These are phyloP conservation scores for Brachymystax lenok DNA, from an alignment of 2,797 vertebrate genomes.

Conservation along the genomic window DNA sequence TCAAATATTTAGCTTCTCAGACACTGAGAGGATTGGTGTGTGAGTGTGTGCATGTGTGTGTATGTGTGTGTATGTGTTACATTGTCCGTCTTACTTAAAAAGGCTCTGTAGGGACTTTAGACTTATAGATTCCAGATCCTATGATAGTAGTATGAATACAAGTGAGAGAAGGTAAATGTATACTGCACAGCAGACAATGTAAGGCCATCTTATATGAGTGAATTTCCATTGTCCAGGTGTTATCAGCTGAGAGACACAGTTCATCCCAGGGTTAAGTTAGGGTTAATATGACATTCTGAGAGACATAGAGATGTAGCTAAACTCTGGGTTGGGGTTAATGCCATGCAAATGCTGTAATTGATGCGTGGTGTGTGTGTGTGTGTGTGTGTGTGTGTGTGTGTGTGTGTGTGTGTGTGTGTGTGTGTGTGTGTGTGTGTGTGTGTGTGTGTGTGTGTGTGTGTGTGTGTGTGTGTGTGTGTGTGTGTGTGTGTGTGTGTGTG, in stretches of 20 bases:
- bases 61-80: not conserved
- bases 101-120: not conserved
- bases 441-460: not conserved
- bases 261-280: not conserved
- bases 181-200: not conserved
- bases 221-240: not conserved
- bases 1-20: conserved; percentile 89
- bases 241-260: not conserved
- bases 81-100: not conserved
- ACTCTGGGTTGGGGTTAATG: not conserved
- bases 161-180: not conserved
- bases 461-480: not conserved
- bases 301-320: too few species aligned
- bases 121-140: not conserved
- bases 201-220: not conserved
- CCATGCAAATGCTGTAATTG: not conserved
- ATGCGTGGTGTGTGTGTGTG: not conserved
- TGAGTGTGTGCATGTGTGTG: not conserved
- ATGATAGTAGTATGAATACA: not conserved
- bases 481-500: not conserved
- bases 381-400: not conserved
- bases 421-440: not conserved
- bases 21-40: conserved; percentile 63
- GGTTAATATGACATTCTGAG: not conserved
- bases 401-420: too few species aligned